These are phyloP conservation scores for Iselma pallidipennis DNA, from an alignment of 2,888 invertebrate species.

Conservation along the genomic window DNA sequence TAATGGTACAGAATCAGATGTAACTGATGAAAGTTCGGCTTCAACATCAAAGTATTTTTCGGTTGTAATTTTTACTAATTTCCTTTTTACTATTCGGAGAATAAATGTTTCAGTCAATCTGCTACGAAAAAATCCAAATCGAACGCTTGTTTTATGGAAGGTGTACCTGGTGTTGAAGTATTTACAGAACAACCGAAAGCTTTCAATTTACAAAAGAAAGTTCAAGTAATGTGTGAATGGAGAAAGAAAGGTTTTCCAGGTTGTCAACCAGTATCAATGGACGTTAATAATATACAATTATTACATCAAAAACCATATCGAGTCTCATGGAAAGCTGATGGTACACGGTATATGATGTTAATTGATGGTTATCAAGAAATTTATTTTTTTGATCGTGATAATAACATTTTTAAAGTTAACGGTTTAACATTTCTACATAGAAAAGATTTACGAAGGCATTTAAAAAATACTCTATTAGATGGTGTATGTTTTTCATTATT, in stretches of 20 bases:
- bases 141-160: constrained; percentile 82
- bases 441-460: constrained; percentile 70
- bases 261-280: constrained; percentile 97
- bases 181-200: constrained; percentile 65
- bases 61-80: not conserved
- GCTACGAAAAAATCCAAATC: constrained; percentile 46
- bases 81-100: not conserved
- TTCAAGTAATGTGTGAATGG: constrained; percentile 84
- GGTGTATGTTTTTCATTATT: constrained; percentile 68
- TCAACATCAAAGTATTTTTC: constrained; percentile 36
- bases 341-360: constrained; percentile 96
- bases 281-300: constrained; percentile 73
- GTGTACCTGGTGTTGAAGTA: constrained; percentile 76
- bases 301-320: constrained; percentile 83
- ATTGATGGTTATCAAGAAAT: constrained; percentile 84
- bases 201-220: constrained; percentile 69
- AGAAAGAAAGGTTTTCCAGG: constrained; percentile 86
- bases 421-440: constrained; percentile 79
- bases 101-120: not conserved
- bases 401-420: constrained; percentile 85
- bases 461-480: constrained; percentile 85
- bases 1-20: constrained; percentile 42
- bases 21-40: constrained; percentile 31
- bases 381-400: constrained; percentile 94
- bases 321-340: constrained; percentile 99